Base-by-base conservation (phyloP, 2,888 invertebrate species). In the Urechis unicinctus region DNA sequence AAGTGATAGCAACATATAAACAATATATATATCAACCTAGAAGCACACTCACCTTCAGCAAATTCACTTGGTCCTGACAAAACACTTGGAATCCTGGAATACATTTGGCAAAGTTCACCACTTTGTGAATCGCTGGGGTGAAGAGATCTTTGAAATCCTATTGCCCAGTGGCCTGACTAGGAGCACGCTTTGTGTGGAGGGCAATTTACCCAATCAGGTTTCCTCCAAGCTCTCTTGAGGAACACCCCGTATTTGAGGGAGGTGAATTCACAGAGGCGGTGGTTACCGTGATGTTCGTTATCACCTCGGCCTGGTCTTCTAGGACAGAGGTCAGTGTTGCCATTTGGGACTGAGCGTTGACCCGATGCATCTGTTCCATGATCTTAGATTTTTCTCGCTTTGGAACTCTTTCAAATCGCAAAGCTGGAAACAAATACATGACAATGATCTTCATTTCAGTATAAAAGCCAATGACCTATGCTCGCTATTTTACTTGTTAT, bases 351-450 rank as follows among this genome's bases (percentile, higher is more conserved):
- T 73, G 70, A 0, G 68, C 63, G 55, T 70, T 74, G 45, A 69
- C 67, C 56, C 72, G 72, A 82, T 97, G 95, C 97, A 98, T 98
- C 75, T 97, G 97, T 69, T 97, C 97, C 76, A 96, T 84, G 75
- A 98, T 97, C 75, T 96, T 89, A 71, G 96, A 97, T 82, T 98
- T 98, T 81, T 98, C 98, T 72, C 96, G 88, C 81, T 98, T 98
- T 71, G 98, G 98, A 77, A 98, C 98, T 67, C 98, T 90, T 71
- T 98, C 98, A 83, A 98, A 98, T 83, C 98, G 88, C 72, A 98
- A 97, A 80, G 97, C 97, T 98, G 85, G 70, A 85, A n/a, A n/a
- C n/a, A n/a, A n/a, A n/a, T n/a, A n/a, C n/a, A n/a, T n/a, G n/a
- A n/a, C n/a, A n/a, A n/a, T n/a, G n/a, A n/a, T n/a, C n/a, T n/a